Base-by-base conservation (phyloP, 1,140 invertebrate species). In the Drosophila watanabei region DNA sequence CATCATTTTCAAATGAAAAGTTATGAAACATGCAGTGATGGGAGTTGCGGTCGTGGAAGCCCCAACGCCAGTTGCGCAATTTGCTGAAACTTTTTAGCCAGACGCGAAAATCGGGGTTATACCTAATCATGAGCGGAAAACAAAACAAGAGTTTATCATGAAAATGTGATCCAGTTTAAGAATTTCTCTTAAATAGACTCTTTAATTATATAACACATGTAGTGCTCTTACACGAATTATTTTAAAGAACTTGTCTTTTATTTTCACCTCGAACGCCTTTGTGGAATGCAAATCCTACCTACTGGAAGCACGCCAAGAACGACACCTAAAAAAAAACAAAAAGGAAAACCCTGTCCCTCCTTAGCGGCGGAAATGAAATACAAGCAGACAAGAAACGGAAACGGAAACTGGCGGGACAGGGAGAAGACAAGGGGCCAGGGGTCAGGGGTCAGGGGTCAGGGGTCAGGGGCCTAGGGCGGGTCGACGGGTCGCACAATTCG, bases 291-390 rank as follows among this genome's bases (percentile, higher is more conserved):
- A 80, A 87, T 80, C 52, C 59, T n/a, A 8, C 18, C 35, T 7
- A 32, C 52, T 87, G 83, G 80, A 77, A 54, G 14, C 41, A n/a
- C 30, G 84, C 84, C 84, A 80, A 37, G 8, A 70, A 37, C 43
- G 33, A 8, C 28, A 14, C 20, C n/a, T n/a, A 2, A 16, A 35
- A 54, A 37, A 18, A 18, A n/a, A 20, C 24, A 24, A 2, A n/a
- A 49, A 28, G 56, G 56, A n/a, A 30, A 20, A 79, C 70, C 18
- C 16, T 64, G 59, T 2, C 24, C 70, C 52, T 66, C 71, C 70
- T 88, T 80, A 87, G 68, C 73, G 77, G 45, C 80, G 84, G 84
- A 87, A 88, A 83, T 78, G 85, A 68, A 89, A 78, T 75, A 88
- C 68, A 80, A 83, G 75, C 43, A 59, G 65, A 69, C 58, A 57